phyloP scores from a whole-genome alignment of 2,113 vertebrate species.

The Halichoerus grypus region DNA sequence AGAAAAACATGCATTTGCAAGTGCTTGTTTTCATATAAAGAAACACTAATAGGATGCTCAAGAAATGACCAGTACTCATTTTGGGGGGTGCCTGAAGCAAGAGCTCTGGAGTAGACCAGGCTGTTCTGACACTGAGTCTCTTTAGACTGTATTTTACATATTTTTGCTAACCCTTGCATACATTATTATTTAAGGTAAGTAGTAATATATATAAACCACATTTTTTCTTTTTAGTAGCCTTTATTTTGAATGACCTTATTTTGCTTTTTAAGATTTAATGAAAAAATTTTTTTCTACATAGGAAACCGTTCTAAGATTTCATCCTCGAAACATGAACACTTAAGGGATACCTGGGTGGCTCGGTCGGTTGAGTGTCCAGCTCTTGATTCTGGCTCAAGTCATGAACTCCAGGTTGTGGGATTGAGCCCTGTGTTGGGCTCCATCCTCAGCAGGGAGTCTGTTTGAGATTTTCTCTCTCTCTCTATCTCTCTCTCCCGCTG shows the following conservation, averaged over 20 bases:
- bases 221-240: background rate
- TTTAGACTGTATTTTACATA: background rate
- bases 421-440: background rate
- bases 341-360: background rate
- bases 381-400: background rate
- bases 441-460: background rate
- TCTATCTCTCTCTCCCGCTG: background rate
- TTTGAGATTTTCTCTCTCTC: background rate
- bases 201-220: background rate
- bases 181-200: background rate
- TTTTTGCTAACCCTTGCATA: background rate
- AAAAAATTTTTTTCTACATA: background rate
- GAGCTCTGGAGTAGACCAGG: background rate
- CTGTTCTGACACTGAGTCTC: background rate
- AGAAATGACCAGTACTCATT: background rate
- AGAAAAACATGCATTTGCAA: background rate
- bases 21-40: background rate
- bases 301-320: background rate
- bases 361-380: rapidly evolving
- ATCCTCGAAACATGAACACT: background rate
- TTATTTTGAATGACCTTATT: background rate
- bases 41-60: background rate
- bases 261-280: background rate
- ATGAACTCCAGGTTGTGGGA: background rate
- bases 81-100: background rate